Percentiles rank a stretch among this genome's conserved stretches.
Conservation (phyloP, 2,113 vertebrate genomes). For the Porphyrio hochstetteri region DNA sequence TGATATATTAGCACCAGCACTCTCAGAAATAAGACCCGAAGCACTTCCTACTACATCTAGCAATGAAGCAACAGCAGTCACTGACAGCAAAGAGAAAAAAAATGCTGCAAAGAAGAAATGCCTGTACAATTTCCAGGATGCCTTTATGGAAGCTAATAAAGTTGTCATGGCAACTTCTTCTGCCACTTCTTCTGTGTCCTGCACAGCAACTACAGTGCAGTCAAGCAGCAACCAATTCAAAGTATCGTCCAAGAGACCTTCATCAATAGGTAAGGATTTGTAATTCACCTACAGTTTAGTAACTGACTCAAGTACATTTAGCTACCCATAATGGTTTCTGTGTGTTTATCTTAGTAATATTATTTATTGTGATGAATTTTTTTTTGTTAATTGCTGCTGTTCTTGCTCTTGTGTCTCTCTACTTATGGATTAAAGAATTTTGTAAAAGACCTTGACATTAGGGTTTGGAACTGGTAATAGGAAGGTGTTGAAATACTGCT, state of each 20-base stretch:
- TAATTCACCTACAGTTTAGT: not conserved
- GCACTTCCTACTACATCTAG: constrained; percentile 84
- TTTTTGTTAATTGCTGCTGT: not conserved
- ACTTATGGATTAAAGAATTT: not conserved
- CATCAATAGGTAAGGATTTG: constrained; percentile 84
- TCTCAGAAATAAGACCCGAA: constrained; percentile 81
- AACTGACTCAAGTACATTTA: not conserved
- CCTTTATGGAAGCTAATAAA: constrained; percentile 94
- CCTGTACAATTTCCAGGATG: constrained; percentile 98
- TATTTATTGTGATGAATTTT: not conserved
- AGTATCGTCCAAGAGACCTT: constrained; percentile 89
- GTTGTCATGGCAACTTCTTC: constrained; percentile 95
- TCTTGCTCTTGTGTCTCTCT: not conserved
- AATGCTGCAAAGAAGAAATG: constrained; percentile 93
- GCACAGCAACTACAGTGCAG: constrained; percentile 95
- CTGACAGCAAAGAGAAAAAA: constrained; percentile 91
- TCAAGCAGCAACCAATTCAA: constrained; percentile 95
- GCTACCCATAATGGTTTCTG: not conserved
- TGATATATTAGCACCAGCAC: constrained; percentile 86
- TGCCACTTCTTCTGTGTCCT: constrained; percentile 92
- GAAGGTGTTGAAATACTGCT: not conserved
- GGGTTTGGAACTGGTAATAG: not conserved
- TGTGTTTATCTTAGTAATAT: not conserved
- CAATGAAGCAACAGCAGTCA: constrained; percentile 72
- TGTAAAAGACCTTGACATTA: not conserved